phyloP scores from a whole-genome alignment of 2,113 vertebrate species.

The Ibidorhyncha struthersii region DNA sequence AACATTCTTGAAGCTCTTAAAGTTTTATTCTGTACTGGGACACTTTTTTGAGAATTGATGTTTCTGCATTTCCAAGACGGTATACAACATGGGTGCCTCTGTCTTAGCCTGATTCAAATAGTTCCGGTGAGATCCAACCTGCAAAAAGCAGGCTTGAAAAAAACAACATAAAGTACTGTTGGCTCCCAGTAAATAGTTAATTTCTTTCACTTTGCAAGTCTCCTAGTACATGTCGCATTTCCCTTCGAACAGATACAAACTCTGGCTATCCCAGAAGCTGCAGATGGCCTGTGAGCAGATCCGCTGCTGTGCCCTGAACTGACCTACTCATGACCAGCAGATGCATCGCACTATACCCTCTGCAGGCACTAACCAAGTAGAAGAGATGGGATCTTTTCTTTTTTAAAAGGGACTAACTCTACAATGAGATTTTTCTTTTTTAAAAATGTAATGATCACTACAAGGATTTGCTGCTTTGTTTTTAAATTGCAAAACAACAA shows the following conservation, averaged over 20 bases:
- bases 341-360: not conserved
- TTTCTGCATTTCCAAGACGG: not conserved
- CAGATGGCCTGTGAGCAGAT: not conserved
- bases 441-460: not conserved
- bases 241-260: not conserved
- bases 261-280: not conserved
- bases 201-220: not conserved
- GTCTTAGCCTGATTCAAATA: not conserved
- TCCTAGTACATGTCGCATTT: not conserved
- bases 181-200: not conserved
- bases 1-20: not conserved
- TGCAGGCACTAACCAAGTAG: not conserved
- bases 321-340: not conserved
- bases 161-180: not conserved
- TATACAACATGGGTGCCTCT: not conserved
- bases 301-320: not conserved
- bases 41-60: not conserved
- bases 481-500: not conserved
- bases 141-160: not conserved
- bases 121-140: not conserved
- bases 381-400: not conserved
- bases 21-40: not conserved
- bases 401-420: not conserved
- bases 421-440: not conserved
- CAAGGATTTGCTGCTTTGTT: not conserved